phyloP scores from a whole-genome alignment of 1,140 invertebrate genomes.

The Stratiolaelaps scimitus region DNA sequence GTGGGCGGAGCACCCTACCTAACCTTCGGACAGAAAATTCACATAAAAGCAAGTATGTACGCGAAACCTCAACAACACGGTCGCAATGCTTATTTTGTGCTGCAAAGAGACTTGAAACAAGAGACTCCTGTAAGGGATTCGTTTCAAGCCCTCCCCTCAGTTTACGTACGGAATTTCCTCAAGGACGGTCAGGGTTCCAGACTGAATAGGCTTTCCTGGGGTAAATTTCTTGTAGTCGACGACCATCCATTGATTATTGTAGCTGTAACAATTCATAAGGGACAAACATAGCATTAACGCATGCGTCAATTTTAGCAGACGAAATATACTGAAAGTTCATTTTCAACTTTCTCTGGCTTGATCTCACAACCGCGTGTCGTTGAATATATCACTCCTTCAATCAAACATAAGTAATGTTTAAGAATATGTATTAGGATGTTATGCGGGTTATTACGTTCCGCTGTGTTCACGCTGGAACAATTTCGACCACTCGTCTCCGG shows the following conservation, averaged over 20 bases:
- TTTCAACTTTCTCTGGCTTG: constrained; percentile 27
- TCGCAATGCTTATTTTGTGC: no score
- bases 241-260: constrained; percentile 77
- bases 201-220: constrained; percentile 43
- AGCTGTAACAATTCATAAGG: constrained; percentile 41
- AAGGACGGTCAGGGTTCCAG: constrained; percentile 56
- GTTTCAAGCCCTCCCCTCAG: no score
- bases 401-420: background rate
- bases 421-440: constrained; percentile 12
- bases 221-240: constrained; percentile 57
- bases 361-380: background rate
- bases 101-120: no score
- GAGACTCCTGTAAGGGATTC: no score
- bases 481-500: constrained; percentile 56
- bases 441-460: constrained; percentile 49
- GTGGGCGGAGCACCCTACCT: no score
- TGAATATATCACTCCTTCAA: background rate
- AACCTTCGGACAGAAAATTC: no score
- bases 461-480: constrained; percentile 54
- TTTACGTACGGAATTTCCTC: constrained; percentile 64
- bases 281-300: constrained; percentile 14
- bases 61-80: no score
- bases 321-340: constrained; percentile 25
- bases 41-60: no score
- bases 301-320: background rate